Percentiles rank a stretch among this genome's conserved stretches.
Evolutionary conservation across 2,888 invertebrate species (phyloP).

Genomic region (Copidosoma aretas): DNA sequence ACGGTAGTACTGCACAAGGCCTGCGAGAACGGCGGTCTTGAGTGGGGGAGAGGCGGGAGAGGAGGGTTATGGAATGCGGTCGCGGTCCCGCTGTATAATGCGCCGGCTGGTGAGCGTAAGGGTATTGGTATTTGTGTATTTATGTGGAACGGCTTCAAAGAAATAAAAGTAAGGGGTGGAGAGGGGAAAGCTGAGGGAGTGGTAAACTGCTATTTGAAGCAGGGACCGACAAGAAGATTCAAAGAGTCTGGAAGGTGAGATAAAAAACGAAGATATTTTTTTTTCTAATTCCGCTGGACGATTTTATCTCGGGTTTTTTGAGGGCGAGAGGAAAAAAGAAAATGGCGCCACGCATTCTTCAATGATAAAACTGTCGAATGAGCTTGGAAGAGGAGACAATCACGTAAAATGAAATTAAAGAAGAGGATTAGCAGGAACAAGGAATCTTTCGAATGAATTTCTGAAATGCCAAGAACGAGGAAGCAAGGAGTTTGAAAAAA

Average conservation of each 20-base stretch:
- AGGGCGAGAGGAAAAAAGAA: too few relatives aligned
- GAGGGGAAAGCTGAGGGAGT: too few relatives aligned
- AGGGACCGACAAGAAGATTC: constrained; percentile 1
- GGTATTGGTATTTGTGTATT: constrained; percentile 59
- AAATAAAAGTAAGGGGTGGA: constrained; percentile 35
- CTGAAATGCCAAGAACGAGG: constrained; percentile 19
- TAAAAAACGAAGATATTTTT: constrained; percentile 12
- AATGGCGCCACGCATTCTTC: too few relatives aligned
- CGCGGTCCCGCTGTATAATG: constrained; percentile 52
- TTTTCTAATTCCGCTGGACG: too few relatives aligned
- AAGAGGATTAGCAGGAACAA: background rate
- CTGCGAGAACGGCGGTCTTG: background rate
- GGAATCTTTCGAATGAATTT: constrained; percentile 13
- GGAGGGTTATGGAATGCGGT: constrained; percentile 60
- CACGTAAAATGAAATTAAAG: too few relatives aligned
- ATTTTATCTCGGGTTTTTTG: too few relatives aligned
- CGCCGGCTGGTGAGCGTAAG: constrained; percentile 48
- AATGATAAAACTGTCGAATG: too few relatives aligned
- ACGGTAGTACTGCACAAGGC: constrained; percentile 19
- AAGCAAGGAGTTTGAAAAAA: background rate
- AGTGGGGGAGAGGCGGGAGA: constrained; percentile 21
- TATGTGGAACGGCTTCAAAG: constrained; percentile 56
- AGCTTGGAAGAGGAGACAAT: too few relatives aligned
- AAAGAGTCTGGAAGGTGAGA: background rate
- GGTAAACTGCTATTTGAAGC: constrained; percentile 7